Evolutionary conservation across 2,113 vertebrate species (phyloP).

Genomic region (Coryphaenoides rupestris): DNA sequence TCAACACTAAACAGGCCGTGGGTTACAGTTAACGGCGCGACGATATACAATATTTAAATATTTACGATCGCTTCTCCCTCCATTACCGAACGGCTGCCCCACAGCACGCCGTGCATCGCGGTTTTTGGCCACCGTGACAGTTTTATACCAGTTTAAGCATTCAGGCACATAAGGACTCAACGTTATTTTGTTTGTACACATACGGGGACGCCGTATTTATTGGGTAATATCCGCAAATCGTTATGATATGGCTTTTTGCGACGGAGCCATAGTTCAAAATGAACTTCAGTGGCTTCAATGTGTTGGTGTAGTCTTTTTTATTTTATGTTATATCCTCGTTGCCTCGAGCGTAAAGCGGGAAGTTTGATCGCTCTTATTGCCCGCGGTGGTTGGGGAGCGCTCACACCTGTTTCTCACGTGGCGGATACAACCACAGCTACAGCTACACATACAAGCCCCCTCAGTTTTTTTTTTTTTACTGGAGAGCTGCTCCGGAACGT

Average conservation of each 20-base stretch:
- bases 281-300: conserved; percentile 55
- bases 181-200: conserved; percentile 27
- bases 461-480: no score
- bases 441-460: conserved; percentile 35
- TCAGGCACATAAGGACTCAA: conserved; percentile 9
- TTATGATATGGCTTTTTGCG: conserved; percentile 27
- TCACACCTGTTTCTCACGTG: conserved; percentile 61
- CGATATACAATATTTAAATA: background rate
- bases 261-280: conserved; percentile 45
- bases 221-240: conserved; percentile 20
- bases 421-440: no score
- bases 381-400: conserved; percentile 48
- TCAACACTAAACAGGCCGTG: no score
- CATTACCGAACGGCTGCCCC: background rate
- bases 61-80: no score
- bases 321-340: no score
- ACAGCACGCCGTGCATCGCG: conserved; percentile 14
- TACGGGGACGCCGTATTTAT: conserved; percentile 28
- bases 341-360: conserved; percentile 43
- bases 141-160: background rate
- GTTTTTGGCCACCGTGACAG: conserved; percentile 13
- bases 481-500: conserved; percentile 54
- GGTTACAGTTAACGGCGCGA: background rate
- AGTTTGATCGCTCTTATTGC: conserved; percentile 46
- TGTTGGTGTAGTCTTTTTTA: conserved; percentile 33